Percentiles rank a stretch among this genome's conserved stretches.
Conservation (phyloP, 2,113 vertebrate genomes). For the Notothenia coriiceps region DNA sequence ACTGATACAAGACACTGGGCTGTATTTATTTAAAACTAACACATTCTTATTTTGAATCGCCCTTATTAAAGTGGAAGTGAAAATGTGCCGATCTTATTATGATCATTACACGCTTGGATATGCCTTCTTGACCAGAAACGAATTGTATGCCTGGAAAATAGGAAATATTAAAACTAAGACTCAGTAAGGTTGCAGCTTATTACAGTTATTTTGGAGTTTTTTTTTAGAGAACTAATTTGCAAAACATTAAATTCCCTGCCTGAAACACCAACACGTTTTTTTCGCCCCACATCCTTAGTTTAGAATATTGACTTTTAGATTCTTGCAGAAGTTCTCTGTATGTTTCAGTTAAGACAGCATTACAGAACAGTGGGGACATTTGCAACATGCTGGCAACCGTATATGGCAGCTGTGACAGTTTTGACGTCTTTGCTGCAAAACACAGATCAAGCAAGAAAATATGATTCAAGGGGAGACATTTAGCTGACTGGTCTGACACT, state of each 20-base stretch:
- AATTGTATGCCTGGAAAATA: not conserved
- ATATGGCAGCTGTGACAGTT: conserved; percentile 4
- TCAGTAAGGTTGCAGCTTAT: not conserved
- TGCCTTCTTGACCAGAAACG: not conserved
- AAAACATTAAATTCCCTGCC: too few species aligned
- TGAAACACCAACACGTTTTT: too few species aligned
- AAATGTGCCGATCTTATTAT: not conserved
- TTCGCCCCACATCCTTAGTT: not conserved
- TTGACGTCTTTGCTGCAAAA: conserved; percentile 19
- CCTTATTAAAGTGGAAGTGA: not conserved
- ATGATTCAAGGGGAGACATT: conserved; percentile 11
- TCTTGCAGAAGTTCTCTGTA: not conserved
- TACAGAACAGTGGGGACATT: not conserved
- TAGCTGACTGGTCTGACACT: conserved; percentile 17
- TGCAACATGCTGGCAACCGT: not conserved
- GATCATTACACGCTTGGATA: not conserved
- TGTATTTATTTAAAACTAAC: not conserved
- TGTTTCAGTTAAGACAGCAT: conserved; percentile 1
- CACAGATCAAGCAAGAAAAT: conserved; percentile 32
- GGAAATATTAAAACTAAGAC: not conserved
- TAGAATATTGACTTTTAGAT: conserved; percentile 1
- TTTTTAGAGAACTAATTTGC: too few species aligned
- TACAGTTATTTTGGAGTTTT: too few species aligned
- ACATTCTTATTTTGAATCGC: not conserved
- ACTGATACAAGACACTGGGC: not conserved